phyloP scores from a whole-genome alignment of 2,113 vertebrate species.

The Macroglossus sobrinus region DNA sequence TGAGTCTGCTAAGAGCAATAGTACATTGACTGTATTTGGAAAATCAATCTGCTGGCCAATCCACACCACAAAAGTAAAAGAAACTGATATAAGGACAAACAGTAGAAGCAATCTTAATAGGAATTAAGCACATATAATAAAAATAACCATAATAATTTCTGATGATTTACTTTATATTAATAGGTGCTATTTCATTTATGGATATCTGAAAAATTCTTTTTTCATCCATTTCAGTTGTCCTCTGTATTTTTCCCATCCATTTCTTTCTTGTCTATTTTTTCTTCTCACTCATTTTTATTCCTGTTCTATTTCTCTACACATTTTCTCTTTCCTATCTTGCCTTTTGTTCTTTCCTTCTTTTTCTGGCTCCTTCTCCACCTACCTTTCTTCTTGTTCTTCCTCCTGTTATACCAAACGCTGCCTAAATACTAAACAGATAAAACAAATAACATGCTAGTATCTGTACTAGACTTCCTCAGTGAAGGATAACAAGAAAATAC shows the following conservation, averaged over 20 bases:
- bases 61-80: not conserved
- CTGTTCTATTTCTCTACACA: not conserved
- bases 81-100: not conserved
- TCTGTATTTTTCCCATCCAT: not conserved
- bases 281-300: not conserved
- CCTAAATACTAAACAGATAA: not conserved
- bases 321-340: not conserved
- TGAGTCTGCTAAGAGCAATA: not conserved
- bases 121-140: slow-evolving; percentile 4
- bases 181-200: not conserved
- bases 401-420: not conserved
- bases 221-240: not conserved
- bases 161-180: not conserved
- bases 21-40: not conserved
- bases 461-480: not conserved
- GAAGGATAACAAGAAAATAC: not conserved
- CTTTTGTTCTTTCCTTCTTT: not conserved
- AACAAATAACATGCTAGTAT: not conserved
- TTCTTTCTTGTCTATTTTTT: not conserved
- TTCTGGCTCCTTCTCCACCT: not conserved
- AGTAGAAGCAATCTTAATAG: not conserved
- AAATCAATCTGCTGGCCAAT: not conserved
- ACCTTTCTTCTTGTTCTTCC: not conserved
- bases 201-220: not conserved
- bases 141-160: not conserved